Evolutionary conservation across 2,113 vertebrate genomes (phyloP).

Genomic region (Tragelaphus strepsiceros): DNA sequence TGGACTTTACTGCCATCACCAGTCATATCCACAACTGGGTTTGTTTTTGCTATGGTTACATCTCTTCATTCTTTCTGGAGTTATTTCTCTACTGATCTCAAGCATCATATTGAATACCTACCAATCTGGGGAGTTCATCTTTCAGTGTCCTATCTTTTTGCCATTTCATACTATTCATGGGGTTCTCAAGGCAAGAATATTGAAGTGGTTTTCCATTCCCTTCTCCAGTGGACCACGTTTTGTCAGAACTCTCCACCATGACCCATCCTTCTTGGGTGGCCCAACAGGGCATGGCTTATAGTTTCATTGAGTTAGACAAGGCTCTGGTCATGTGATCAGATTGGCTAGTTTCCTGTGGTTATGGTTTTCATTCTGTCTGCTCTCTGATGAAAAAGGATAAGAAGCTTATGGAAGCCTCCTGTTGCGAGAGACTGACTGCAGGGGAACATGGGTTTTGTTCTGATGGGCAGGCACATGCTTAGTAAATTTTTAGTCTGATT

Average conservation of each 20-base stretch:
- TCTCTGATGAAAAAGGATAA: neutral
- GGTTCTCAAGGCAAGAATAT: neutral
- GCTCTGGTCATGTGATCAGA: neutral
- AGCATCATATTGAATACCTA: neutral
- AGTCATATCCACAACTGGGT: neutral
- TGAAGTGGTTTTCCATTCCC: neutral
- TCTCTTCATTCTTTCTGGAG: neutral
- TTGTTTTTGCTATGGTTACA: neutral
- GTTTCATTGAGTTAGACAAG: neutral
- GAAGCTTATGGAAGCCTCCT: neutral
- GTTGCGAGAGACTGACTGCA: neutral
- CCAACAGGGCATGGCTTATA: neutral
- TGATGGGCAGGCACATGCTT: neutral
- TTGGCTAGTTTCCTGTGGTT: neutral
- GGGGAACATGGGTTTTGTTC: neutral
- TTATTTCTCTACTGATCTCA: neutral
- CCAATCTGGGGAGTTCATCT: neutral
- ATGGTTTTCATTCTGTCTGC: neutral
- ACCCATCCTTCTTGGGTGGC: neutral
- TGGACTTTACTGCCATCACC: fast-evolving
- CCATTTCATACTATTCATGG: neutral
- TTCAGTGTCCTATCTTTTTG: neutral
- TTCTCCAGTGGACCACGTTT: neutral
- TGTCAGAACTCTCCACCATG: neutral
- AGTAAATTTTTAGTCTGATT: neutral